Conservation (phyloP, 2,888 invertebrate genomes). For the Aromia moschata region DNA sequence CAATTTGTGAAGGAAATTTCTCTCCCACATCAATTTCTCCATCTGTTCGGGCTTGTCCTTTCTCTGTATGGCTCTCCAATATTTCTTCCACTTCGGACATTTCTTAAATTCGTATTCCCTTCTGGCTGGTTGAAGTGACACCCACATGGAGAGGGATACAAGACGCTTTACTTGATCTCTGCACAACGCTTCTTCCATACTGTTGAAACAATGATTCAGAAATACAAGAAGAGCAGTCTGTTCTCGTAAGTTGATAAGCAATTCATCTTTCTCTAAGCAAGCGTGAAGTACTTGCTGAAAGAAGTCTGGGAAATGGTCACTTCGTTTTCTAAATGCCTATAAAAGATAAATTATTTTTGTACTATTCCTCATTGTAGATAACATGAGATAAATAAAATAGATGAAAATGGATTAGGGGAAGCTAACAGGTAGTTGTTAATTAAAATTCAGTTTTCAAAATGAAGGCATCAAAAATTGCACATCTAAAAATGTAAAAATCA, state of each 20-base stretch:
- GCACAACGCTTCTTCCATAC: slow-evolving; percentile 95
- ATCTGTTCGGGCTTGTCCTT: slow-evolving; percentile 78
- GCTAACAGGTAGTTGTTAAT: too few relatives aligned
- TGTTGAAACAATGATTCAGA: slow-evolving; percentile 96
- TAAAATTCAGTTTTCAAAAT: too few relatives aligned
- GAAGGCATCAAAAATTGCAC: too few relatives aligned
- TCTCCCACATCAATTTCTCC: slow-evolving; percentile 82
- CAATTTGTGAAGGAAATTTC: slow-evolving; percentile 83
- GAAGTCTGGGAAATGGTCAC: slow-evolving; percentile 81
- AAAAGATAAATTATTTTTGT: too few relatives aligned
- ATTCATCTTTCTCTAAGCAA: slow-evolving; percentile 71
- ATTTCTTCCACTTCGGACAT: slow-evolving; percentile 90
- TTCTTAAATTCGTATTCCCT: slow-evolving; percentile 86
- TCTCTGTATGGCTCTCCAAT: slow-evolving; percentile 89
- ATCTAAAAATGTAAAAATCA: too few relatives aligned
- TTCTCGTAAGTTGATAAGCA: slow-evolving; percentile 70
- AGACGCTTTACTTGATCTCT: slow-evolving; percentile 88
- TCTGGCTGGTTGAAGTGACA: slow-evolving; percentile 83
- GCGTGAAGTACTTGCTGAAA: slow-evolving; percentile 83
- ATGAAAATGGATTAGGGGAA: too few relatives aligned
- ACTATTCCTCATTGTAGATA: too few relatives aligned
- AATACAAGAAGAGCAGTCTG: slow-evolving; percentile 91
- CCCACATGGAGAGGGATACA: slow-evolving; percentile 94
- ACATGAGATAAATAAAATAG: too few relatives aligned
- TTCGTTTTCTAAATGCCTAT: slow-evolving; percentile 79